Conservation (phyloP, 2,888 invertebrate genomes). For the Hydropsyche betteni region DNA sequence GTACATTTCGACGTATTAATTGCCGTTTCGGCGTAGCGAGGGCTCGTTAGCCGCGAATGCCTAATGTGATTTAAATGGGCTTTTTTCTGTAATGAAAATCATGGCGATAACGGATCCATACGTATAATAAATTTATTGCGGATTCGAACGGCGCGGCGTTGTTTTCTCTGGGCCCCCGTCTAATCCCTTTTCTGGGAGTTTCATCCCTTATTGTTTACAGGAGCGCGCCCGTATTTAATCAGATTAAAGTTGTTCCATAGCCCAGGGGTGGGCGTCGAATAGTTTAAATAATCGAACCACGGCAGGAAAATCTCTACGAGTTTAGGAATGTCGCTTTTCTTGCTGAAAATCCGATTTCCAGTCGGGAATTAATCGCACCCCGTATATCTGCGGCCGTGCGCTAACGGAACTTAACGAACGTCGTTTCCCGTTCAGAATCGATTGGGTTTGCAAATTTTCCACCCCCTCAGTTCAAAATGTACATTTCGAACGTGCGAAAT, state of each 20-base stretch:
- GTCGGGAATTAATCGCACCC: no score
- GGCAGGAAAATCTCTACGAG: no score
- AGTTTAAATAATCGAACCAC: no score
- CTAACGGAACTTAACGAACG: background rate
- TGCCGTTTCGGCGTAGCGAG: background rate
- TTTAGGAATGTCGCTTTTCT: no score
- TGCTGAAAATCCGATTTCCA: no score
- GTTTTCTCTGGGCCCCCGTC: constrained; percentile 4
- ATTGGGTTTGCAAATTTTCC: no score
- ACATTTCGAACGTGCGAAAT: constrained; percentile 1
- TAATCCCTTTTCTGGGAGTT: constrained; percentile 20
- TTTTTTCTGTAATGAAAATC: constrained; percentile 21
- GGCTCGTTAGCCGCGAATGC: constrained; percentile 15
- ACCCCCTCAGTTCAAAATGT: background rate
- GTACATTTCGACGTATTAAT: constrained; percentile 12
- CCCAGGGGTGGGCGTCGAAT: background rate
- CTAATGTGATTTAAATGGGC: constrained; percentile 23
- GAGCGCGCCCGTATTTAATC: constrained; percentile 18
- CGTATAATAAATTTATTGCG: constrained; percentile 10
- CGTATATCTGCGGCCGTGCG: no score
- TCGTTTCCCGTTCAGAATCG: background rate
- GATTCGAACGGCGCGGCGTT: background rate
- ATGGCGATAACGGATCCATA: constrained; percentile 5
- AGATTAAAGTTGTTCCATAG: constrained; percentile 23
- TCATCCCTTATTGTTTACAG: constrained; percentile 25